Evolutionary conservation across 1,140 invertebrate species (phyloP), one percentile per base, ranked within the genome.

Genomic region (Cylas formicarius): DNA sequence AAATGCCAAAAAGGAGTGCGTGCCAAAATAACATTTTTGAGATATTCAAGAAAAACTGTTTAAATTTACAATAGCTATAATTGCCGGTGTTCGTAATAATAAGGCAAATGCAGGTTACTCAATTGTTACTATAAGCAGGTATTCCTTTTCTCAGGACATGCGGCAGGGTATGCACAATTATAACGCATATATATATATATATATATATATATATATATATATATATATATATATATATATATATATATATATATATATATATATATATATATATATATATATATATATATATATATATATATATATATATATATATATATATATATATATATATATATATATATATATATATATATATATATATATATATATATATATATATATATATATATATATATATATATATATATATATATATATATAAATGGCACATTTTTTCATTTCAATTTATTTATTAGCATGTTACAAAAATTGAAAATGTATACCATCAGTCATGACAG

Each of bases 291-390:
- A 18, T 35, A 18, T 35, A 35, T 35, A 35, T 35, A 35, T 35
- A 35, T 35, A 35, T 19, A 35, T 35, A 35, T 35, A 35, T 35
- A 35, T 35, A 35, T 35, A 35, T 35, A 35, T 35, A 35, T 35
- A 35, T 35, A 35, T 35, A 35, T 35, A 35, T 35, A 35, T 35
- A 35, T 35, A 18, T 35, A 35, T 35, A 35, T 35, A 35, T 35
- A 35, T 35, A 35, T 35, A 35, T 35, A 35, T 35, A 35, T 35
- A 35, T 35, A 35, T 35, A 35, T 35, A 35, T 35, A 35, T 35
- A 35, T 35, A 35, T 35, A 19, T 35, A 35, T 35, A 35, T 35
- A 19, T 35, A 35, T 35, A 35, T 35, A 35, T 35, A 35, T 35
- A 35, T 35, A 35, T 35, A 35, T 35, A 35, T 35, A 35, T 35